A percentile compares a stretch with the other conserved stretches of the same genome.
These are phyloP conservation scores for Euzetes globulus DNA, from an alignment of 2,888 invertebrate genomes.

Conservation along the genomic window DNA sequence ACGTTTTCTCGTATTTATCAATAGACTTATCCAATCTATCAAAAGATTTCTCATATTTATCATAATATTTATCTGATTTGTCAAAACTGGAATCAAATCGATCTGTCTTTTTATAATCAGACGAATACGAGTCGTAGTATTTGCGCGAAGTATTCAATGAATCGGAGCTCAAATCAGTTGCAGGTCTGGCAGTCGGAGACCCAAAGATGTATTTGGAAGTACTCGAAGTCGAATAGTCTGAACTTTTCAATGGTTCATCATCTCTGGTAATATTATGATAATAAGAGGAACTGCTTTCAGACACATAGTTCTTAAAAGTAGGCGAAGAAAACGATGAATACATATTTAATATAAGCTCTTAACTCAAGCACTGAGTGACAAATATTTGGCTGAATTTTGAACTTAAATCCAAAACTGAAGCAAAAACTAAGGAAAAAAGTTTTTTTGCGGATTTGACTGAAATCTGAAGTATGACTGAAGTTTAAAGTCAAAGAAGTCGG, in stretches of 20 bases:
- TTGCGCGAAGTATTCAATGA: neutral
- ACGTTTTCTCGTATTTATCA: neutral
- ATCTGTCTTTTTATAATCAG: neutral
- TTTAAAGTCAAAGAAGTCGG: neutral
- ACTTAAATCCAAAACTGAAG: constrained; percentile 12
- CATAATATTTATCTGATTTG: neutral
- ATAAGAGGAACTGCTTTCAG: neutral
- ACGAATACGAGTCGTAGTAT: neutral
- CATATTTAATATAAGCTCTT: neutral
- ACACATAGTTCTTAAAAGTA: neutral
- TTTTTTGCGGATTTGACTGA: neutral
- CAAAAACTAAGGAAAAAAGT: neutral
- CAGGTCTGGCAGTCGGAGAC: neutral
- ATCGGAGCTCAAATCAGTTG: neutral
- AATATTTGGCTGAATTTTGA: neutral
- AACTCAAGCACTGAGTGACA: neutral
- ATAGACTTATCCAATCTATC: neutral
- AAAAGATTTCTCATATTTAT: neutral
- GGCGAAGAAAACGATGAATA: neutral
- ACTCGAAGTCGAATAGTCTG: neutral
- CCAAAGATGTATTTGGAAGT: constrained; percentile 15
- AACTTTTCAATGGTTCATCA: neutral
- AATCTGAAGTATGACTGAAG: neutral
- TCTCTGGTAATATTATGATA: neutral
- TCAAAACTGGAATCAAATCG: neutral